A percentile compares a stretch with the other conserved stretches of the same genome.
These are phyloP conservation scores for Leptinotarsa undecemlineata DNA, from an alignment of 1,140 invertebrate species.

Conservation along the genomic window DNA sequence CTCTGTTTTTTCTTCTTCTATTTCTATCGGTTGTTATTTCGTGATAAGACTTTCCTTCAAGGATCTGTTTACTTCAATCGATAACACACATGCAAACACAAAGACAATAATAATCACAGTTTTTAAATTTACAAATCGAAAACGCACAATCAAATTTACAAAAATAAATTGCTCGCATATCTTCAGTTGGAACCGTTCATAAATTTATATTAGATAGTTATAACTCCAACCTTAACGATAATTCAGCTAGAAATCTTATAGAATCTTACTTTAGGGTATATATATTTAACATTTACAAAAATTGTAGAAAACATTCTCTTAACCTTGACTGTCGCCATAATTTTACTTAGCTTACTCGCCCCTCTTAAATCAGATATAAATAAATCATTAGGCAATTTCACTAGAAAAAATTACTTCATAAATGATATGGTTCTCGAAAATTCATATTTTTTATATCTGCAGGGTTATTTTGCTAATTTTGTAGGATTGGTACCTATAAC, in stretches of 20 bases:
- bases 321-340: neutral
- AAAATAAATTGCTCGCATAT: conserved; percentile 19
- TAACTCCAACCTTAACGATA: conserved; percentile 10
- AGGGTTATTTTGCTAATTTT: too few relatives aligned
- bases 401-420: neutral
- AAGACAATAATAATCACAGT: conserved; percentile 20
- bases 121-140: conserved; percentile 11
- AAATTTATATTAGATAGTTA: neutral
- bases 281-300: conserved; percentile 11
- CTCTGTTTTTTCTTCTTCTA: too few relatives aligned
- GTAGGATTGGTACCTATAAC: too few relatives aligned
- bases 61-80: too few relatives aligned
- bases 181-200: conserved; percentile 2
- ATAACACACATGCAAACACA: neutral
- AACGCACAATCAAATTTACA: conserved; percentile 16
- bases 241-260: conserved; percentile 7
- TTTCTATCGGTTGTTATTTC: too few relatives aligned
- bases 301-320: conserved; percentile 11
- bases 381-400: neutral
- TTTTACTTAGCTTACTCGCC: neutral
- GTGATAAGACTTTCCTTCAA: too few relatives aligned
- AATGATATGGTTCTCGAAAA: neutral
- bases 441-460: too few relatives aligned
- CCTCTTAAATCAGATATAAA: neutral
- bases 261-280: conserved; percentile 5